phyloP scores from a whole-genome alignment of 2,797 vertebrate species.

The Eurystomus glaucurus region DNA sequence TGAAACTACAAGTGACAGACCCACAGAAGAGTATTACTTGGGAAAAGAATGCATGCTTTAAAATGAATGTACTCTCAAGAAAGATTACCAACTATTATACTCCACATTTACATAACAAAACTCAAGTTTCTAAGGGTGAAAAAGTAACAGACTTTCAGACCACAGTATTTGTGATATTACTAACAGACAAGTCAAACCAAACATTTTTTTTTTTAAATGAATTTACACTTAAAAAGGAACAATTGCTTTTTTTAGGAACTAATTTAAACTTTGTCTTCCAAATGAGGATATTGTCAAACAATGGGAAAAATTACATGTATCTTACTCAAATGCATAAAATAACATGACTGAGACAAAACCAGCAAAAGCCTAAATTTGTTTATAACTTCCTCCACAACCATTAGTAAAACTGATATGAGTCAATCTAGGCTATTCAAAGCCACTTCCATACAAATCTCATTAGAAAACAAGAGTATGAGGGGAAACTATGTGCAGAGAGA shows the following conservation, averaged over 20 bases:
- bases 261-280: not conserved
- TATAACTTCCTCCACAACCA: not conserved
- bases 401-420: not conserved
- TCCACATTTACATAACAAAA: not conserved
- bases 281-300: not conserved
- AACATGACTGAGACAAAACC: not conserved
- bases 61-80: not conserved
- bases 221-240: not conserved
- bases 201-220: not conserved
- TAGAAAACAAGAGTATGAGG: not conserved
- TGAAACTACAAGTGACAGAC: not conserved
- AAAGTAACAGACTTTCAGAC: not conserved
- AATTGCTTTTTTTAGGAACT: not conserved
- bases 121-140: not conserved
- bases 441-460: not conserved
- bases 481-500: not conserved
- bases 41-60: not conserved
- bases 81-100: not conserved
- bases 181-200: not conserved
- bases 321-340: not conserved
- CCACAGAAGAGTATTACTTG: not conserved
- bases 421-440: not conserved
- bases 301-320: accelerated
- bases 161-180: not conserved
- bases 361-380: not conserved